Base-by-base conservation (phyloP, 1,140 invertebrate species). In the Aphelenchoides fujianensis region DNA sequence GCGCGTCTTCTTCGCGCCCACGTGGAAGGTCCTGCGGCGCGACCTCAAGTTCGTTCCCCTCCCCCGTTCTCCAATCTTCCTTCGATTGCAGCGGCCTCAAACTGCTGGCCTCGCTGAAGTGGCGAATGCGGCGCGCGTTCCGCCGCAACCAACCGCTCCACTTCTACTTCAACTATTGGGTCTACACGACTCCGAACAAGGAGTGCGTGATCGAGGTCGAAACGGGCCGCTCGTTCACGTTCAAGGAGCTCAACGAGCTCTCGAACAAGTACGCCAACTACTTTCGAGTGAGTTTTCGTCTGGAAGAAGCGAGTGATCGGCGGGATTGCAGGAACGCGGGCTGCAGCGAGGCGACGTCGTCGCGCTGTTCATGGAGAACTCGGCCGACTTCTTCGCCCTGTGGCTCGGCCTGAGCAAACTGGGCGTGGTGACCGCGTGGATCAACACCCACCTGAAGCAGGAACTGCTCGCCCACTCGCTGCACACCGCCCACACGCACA, bases 361-460 rank as follows among this genome's bases (percentile, higher is more conserved):
- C 12, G 91, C 92, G 0, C 77, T 98, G 2, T 88, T 93, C 36
- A 90, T 96, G 90, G 92, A 94, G 74, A 91, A 86, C 68, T 71
- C 72, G 19, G 66, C 77, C 12, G 75, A 82, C 28, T 84, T 84
- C 53, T 76, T 84, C 30, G 82, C 80, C 31, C 28, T 73, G 0
- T 85, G 81, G 84, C 63, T 85, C 68, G 84, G 84, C 35, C 64
- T 82, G 27, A 78, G 71, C 3, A 85, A 93, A 86, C 88, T 92
- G 54, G 92, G 93, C 34, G 89, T 92, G 0, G 88, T 92, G 0
- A 89, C 90, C 1, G 93, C 94, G 0, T 87, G 97, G 1, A 89
- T 97, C 3, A 97, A 97, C 81, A 91, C 89, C 1, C 94, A 95
- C 84, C 86, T 95, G 31, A 87, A 90, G 9, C 87, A 88, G 0